Percentiles rank a stretch among this genome's conserved stretches.
Conservation (phyloP, 2,888 invertebrate genomes). For the Acleris holmiana region DNA sequence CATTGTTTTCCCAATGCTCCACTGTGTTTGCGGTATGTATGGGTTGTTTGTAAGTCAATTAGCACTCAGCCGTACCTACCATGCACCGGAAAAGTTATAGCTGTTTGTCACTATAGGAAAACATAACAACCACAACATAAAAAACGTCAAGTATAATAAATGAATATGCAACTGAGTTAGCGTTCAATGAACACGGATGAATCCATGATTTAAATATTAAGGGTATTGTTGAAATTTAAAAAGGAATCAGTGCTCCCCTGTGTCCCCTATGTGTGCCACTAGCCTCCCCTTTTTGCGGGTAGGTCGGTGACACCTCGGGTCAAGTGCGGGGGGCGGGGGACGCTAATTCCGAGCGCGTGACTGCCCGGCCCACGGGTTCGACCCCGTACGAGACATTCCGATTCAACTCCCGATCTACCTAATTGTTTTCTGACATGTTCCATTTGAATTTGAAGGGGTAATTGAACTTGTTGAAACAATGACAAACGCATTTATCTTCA, state of each 20-base stretch:
- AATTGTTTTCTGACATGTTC: too few species aligned
- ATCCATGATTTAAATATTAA: slow-evolving; percentile 31
- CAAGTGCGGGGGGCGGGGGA: slow-evolving; percentile 31
- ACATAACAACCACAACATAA: slow-evolving; percentile 1
- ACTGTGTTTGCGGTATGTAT: slow-evolving; percentile 32
- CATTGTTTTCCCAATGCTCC: slow-evolving; percentile 31
- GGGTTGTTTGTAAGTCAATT: slow-evolving; percentile 36
- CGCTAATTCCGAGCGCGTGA: slow-evolving; percentile 37
- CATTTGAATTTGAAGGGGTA: too few species aligned
- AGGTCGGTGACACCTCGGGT: slow-evolving; percentile 35
- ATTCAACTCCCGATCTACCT: slow-evolving; percentile 6
- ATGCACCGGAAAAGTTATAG: slow-evolving; percentile 19
- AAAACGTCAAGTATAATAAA: neutral
- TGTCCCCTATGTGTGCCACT: slow-evolving; percentile 23
- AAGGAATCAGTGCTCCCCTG: slow-evolving; percentile 27
- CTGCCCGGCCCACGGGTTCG: slow-evolving; percentile 18
- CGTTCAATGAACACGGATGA: slow-evolving; percentile 14
- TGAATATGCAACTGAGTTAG: neutral
- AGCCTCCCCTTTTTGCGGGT: slow-evolving; percentile 31
- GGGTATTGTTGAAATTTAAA: slow-evolving; percentile 34
- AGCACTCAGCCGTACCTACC: slow-evolving; percentile 22
- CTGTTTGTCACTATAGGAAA: neutral
- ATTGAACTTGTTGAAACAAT: too few species aligned
- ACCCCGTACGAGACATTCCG: neutral
- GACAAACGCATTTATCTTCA: too few species aligned